Base-by-base conservation (phyloP, 2,797 vertebrate species). In the Ptychobarbus kaznakovi region DNA sequence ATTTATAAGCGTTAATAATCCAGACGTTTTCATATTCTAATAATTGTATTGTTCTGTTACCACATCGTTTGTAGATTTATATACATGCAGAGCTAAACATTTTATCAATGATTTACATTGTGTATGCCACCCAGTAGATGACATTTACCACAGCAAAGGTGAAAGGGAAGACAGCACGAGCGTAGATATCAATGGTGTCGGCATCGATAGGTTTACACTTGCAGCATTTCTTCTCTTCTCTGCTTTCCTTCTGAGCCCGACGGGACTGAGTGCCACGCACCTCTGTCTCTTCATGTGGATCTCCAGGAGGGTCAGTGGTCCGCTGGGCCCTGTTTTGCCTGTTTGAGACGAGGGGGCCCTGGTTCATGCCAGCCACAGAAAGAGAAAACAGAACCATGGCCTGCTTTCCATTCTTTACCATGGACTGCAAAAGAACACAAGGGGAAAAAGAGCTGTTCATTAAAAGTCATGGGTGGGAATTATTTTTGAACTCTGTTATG, bases 91-190 rank as follows among this genome's bases (percentile, higher is more conserved):
- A 86, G 86, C 77, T 8, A 0, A 68, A 85, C 74, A 63, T 77
- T 80, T 65, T 22, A 4, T 56, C 6, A 46, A 44, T 18, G 0
- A 58, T 69, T 97, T 92, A 99, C 96, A 99, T 97, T 79, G 97
- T 96, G 77, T 99, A 99, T 0, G 97, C 98, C 1, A 99, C 97
- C 98, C 98, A 99, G 93, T 99, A 99, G 93, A 99, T 97, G 90
- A 99, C 93, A 1, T 99, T 99, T 91, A 99, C 98, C 0, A 97
- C 97, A 0, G 97, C 98, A 1, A 99, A 99, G 22, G 98, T 97
- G 82, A 97, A 97, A 2, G 98, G 98, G 93, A 99, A 99, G 89
- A 99, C 96, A 0, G 97, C 98, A 22, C 98, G 93, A 89, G 98
- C 96, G 0, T 99, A 99, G 90, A 99, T 97, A 90, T 99, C 98